A percentile compares a stretch with the other conserved stretches of the same genome.
Conservation (phyloP, 1,140 invertebrate species). For the Pseudobourletiella spinata region DNA sequence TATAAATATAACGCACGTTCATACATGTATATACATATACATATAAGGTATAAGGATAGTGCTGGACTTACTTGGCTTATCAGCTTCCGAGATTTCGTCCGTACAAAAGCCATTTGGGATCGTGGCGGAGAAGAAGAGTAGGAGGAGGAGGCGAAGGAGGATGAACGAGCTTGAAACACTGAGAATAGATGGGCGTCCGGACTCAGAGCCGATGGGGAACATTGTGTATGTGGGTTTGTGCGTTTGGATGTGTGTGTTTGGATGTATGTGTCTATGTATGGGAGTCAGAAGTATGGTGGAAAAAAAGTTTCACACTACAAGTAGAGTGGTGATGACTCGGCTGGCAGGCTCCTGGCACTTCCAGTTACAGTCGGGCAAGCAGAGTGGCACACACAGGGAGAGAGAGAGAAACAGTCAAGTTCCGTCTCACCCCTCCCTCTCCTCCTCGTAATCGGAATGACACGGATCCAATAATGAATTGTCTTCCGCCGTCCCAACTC, state of each 20-base stretch:
- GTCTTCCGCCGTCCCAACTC: neutral
- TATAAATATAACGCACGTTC: neutral
- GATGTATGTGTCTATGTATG: no score
- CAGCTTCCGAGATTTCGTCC: conserved; percentile 26
- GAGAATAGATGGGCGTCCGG: conserved; percentile 1
- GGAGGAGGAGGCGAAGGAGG: conserved; percentile 6
- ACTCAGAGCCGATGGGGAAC: neutral
- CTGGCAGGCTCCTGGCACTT: neutral
- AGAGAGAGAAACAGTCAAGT: neutral
- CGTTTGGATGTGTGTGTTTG: no score
- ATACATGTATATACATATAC: no score
- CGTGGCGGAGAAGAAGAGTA: conserved; percentile 10
- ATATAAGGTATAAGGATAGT: neutral
- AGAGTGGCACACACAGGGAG: neutral
- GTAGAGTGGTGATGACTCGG: neutral
- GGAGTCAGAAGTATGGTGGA: neutral
- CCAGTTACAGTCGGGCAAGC: neutral
- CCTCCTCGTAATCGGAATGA: no score
- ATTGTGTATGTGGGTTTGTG: no score
- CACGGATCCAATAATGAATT: neutral
- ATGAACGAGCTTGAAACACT: conserved; percentile 5
- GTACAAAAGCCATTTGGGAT: conserved; percentile 18
- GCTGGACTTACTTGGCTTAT: conserved; percentile 30
- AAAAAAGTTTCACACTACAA: conserved; percentile 3
- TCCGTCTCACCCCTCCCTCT: no score